Conservation (phyloP, 2,113 vertebrate species). For the Xiphorhynchus elegans region DNA sequence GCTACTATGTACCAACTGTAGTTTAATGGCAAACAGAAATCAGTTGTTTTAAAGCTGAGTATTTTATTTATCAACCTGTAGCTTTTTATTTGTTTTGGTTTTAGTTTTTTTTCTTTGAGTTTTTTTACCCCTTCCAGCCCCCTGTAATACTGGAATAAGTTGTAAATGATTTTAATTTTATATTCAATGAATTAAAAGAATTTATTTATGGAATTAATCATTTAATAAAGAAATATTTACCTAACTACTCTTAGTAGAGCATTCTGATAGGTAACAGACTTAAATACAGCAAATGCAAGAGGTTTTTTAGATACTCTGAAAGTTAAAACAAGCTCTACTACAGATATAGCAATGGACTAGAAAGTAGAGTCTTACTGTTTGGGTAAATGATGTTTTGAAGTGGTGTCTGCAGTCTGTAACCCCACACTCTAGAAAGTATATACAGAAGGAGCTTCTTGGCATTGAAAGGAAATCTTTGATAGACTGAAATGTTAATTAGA, state of each 20-base stretch:
- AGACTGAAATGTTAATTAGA: slow-evolving; percentile 35
- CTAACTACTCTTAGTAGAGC: slow-evolving; percentile 54
- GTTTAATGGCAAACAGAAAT: slow-evolving; percentile 87
- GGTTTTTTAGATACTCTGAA: not conserved
- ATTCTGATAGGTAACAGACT: not conserved
- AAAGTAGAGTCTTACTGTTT: not conserved
- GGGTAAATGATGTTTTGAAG: not conserved
- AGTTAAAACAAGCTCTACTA: not conserved
- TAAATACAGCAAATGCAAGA: not conserved
- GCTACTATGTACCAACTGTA: slow-evolving; percentile 86
- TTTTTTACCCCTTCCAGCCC: slow-evolving; percentile 78
- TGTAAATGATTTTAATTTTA: slow-evolving; percentile 99
- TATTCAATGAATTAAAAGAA: slow-evolving; percentile 95
- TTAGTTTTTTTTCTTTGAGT: slow-evolving; percentile 26
- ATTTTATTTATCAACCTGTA: slow-evolving; percentile 99
- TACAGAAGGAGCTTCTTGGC: not conserved
- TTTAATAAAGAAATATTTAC: slow-evolving; percentile 89
- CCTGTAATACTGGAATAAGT: slow-evolving; percentile 99
- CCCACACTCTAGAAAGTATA: not conserved
- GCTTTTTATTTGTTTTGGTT: slow-evolving; percentile 75
- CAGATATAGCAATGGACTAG: not conserved
- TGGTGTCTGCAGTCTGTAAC: not conserved
- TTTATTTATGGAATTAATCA: slow-evolving; percentile 98
- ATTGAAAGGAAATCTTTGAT: not conserved
- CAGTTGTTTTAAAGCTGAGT: slow-evolving; percentile 90